These are phyloP conservation scores for Apteryx mantelli DNA, from an alignment of 2,113 vertebrate species.

Conservation along the genomic window DNA sequence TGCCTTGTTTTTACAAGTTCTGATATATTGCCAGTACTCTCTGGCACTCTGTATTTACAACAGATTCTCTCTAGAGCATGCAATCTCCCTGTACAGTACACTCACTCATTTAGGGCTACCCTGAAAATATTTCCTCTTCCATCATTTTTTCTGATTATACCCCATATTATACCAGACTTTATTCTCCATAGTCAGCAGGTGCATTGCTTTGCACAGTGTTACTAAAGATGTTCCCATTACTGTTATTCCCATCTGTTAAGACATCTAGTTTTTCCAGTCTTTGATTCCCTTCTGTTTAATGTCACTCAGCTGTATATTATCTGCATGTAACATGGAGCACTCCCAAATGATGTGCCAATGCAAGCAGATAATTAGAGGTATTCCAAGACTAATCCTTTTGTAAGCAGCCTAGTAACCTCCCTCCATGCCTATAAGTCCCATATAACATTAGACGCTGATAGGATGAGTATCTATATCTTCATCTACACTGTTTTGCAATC, in stretches of 20 bases:
- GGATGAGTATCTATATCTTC: neutral
- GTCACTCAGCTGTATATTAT: neutral
- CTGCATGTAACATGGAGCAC: neutral
- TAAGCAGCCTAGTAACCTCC: neutral
- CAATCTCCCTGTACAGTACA: too few relatives aligned
- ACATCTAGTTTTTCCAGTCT: neutral
- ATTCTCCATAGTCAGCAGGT: fast-evolving
- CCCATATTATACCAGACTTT: too few relatives aligned
- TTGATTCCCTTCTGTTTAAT: neutral
- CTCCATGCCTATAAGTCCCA: neutral
- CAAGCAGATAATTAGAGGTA: neutral
- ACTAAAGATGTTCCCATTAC: fast-evolving
- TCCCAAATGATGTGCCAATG: neutral
- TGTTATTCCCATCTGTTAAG: neutral
- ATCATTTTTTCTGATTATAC: neutral
- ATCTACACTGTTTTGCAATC: neutral
- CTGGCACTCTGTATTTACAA: fast-evolving
- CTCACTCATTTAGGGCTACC: neutral
- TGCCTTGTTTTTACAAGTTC: fast-evolving
- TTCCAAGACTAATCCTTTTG: neutral
- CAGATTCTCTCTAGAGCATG: fast-evolving
- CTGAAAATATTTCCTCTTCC: neutral
- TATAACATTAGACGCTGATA: neutral
- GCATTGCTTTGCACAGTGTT: fast-evolving
- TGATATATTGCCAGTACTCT: fast-evolving